Evolutionary conservation across 1,140 invertebrate species (phyloP), one percentile per base, ranked within the genome.

Genomic region (Bilobella aurantiaca): DNA sequence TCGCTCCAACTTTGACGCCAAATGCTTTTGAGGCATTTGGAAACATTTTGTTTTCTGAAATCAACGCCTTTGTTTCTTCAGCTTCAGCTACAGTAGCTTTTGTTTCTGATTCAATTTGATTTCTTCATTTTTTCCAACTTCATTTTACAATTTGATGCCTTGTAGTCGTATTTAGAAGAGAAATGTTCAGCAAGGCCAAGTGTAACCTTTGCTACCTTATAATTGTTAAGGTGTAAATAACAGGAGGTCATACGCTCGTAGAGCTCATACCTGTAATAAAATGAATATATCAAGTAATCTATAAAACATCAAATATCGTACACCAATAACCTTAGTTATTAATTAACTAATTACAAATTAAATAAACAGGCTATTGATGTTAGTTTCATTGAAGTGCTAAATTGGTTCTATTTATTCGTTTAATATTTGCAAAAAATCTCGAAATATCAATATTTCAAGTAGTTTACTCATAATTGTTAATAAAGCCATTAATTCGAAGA

Each of bases 21-120:
- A 86, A 77, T 0, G 83, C 80, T 37, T 78, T 79, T 18, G 81
- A 84, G 29, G 82, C 81, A 1, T 80, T 77, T 1, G 82, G 81
- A 73, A 83, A 86, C 18, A 77, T 67, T 16, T 75, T 69, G 69
- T 84, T 85, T 46, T 53, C 53, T 27, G 14, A 32, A 14, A 5
- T 49, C n/a, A 23, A 29, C 14, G 31, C 30, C 28, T 5, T 62
- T 31, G 25, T 5, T 30, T 1, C 31, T 34, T 49, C 46, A 14
- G 63, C 63, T 64, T 1, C 18, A 21, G 58, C 57, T 1, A n/a
- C 49, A 27, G 32, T 60, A 18, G 14, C 27, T 0, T 21, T n/a
- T 62, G 32, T 34, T 58, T 18, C 23, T 31, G 30, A 3, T 46
- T 29, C 18, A 31, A 46, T 58, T 42, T 64, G 23, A 53, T 49